These are phyloP conservation scores for Lethrus apterus DNA, from an alignment of 1,140 invertebrate genomes.

Conservation along the genomic window DNA sequence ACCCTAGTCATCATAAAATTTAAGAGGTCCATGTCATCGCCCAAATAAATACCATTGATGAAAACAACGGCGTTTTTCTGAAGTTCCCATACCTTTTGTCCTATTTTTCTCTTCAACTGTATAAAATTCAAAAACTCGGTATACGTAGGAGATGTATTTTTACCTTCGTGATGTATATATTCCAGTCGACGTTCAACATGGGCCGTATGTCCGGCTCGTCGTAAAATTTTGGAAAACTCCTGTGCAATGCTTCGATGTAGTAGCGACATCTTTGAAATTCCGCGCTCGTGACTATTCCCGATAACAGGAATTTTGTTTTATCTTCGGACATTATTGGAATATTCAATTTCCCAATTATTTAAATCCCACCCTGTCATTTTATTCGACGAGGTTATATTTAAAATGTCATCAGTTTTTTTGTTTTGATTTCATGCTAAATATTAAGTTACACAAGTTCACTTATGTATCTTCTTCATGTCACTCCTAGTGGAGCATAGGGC, in stretches of 20 bases:
- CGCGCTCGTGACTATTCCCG: constrained; percentile 23
- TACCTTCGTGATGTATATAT: constrained; percentile 29
- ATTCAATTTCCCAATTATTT: not conserved
- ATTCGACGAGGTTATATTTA: not conserved
- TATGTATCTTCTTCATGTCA: no score
- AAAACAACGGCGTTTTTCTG: constrained; percentile 39
- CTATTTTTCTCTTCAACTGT: constrained; percentile 15
- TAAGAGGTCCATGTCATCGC: constrained; percentile 41
- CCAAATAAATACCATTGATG: constrained; percentile 41
- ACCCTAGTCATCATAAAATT: constrained; percentile 40
- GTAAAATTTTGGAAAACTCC: constrained; percentile 26
- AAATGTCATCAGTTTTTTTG: not conserved
- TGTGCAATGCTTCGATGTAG: constrained; percentile 24
- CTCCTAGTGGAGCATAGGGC: no score
- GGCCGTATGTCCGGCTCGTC: constrained; percentile 26
- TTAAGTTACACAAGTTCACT: no score
- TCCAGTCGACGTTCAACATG: constrained; percentile 35
- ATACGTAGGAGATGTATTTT: not conserved
- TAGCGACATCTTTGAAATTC: constrained; percentile 32
- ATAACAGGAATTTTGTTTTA: constrained; percentile 22
- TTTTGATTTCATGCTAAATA: no score
- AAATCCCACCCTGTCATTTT: not conserved
- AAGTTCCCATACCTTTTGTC: constrained; percentile 25
- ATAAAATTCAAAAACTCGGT: not conserved
- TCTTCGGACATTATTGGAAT: not conserved